These are phyloP conservation scores for Corbicula japonica DNA, from an alignment of 2,888 invertebrate genomes.

Conservation along the genomic window DNA sequence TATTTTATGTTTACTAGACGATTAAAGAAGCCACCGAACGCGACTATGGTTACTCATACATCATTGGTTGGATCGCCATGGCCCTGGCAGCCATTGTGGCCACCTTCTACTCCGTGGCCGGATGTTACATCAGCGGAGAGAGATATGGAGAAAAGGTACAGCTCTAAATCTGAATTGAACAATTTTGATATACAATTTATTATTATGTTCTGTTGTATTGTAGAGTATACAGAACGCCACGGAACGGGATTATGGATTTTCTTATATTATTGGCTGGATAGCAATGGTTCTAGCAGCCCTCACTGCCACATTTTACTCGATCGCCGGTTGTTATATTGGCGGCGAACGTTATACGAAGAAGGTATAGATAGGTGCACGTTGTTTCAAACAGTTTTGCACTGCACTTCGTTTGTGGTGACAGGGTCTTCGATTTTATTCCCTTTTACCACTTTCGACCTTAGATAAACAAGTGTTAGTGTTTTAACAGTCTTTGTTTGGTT, in stretches of 20 bases:
- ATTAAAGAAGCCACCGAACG: conserved; percentile 71
- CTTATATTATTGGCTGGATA: conserved; percentile 84
- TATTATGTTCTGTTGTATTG: conserved; percentile 16
- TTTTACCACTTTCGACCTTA: too few species aligned
- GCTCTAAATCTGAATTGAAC: too few species aligned
- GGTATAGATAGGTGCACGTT: too few species aligned
- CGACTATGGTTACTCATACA: conserved; percentile 82
- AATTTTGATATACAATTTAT: too few species aligned
- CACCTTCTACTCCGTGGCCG: conserved; percentile 81
- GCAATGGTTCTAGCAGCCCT: conserved; percentile 81
- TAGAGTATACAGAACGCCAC: conserved; percentile 74
- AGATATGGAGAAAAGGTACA: conserved; percentile 71
- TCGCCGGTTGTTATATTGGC: conserved; percentile 81
- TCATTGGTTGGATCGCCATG: conserved; percentile 83
- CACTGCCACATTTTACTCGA: conserved; percentile 81
- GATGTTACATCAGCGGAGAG: conserved; percentile 78
- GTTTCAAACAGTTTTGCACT: too few species aligned
- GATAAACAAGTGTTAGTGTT: too few species aligned
- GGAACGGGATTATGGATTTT: conserved; percentile 78
- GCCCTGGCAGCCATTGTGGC: conserved; percentile 78
- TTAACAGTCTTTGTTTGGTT: too few species aligned
- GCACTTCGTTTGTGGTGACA: too few species aligned
- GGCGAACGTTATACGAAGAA: conserved; percentile 70
- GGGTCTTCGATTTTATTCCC: too few species aligned
- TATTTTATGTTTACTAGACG: conserved; percentile 55